Evolutionary conservation across 2,888 invertebrate genomes (phyloP).

Genomic region (Helleia helle): DNA sequence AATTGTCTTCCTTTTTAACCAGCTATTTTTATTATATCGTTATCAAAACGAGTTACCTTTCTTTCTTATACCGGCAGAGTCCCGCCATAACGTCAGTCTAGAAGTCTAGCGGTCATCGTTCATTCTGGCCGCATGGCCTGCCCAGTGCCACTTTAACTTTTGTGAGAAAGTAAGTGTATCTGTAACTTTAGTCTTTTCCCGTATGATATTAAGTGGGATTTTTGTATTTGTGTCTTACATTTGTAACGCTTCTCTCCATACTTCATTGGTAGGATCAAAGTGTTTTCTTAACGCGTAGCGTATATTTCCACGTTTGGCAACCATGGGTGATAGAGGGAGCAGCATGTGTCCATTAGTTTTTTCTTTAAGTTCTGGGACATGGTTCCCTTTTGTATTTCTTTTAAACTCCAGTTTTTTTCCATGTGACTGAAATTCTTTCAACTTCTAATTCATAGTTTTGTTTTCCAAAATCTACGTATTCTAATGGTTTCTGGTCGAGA

Average conservation of each 20-base stretch:
- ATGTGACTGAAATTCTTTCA: constrained; percentile 11
- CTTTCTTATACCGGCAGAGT: too few species aligned
- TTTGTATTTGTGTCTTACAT: constrained; percentile 18
- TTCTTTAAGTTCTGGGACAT: constrained; percentile 10
- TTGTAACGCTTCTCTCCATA: constrained; percentile 18
- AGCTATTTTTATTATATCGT: too few species aligned
- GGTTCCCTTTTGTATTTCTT: constrained; percentile 16
- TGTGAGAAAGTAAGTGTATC: constrained; percentile 15
- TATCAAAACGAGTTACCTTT: too few species aligned
- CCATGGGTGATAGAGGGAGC: constrained; percentile 14
- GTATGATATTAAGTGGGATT: constrained; percentile 12
- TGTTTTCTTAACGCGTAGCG: constrained; percentile 12
- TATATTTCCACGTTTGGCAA: constrained; percentile 14
- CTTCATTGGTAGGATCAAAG: constrained; percentile 15
- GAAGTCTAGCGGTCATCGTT: too few species aligned
- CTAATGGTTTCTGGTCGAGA: constrained; percentile 8
- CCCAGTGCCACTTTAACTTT: constrained; percentile 16
- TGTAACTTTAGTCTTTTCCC: constrained; percentile 15
- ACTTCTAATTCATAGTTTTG: constrained; percentile 11
- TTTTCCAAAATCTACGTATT: constrained; percentile 15
- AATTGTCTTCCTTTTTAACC: too few species aligned
- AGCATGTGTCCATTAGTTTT: constrained; percentile 14
- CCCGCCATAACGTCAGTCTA: too few species aligned
- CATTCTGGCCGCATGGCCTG: too few species aligned
- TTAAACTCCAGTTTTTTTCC: constrained; percentile 15